Conservation (phyloP, 2,113 vertebrate species). For the Tragelaphus strepsiceros region DNA sequence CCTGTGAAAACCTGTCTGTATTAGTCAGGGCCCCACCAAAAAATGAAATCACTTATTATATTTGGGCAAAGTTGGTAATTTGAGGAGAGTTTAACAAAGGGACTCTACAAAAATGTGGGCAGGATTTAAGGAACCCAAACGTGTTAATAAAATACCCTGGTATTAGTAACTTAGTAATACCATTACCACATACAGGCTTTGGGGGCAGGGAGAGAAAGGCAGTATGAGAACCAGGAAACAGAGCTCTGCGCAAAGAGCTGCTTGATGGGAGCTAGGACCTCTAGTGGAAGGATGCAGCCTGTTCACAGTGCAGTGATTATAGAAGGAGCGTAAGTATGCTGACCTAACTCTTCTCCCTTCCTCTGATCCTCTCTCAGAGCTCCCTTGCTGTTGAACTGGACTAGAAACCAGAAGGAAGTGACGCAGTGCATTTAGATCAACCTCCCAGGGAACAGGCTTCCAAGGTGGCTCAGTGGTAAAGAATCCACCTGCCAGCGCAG, state of each 20-base stretch:
- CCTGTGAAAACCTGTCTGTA: background rate
- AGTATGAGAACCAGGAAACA: background rate
- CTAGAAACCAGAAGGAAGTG: background rate
- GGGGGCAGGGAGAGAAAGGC: background rate
- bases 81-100: background rate
- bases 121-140: background rate
- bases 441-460: background rate
- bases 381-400: background rate
- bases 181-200: background rate
- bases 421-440: background rate
- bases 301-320: background rate
- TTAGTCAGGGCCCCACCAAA: background rate
- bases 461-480: background rate
- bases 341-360: background rate
- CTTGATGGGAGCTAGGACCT: background rate
- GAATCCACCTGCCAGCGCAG: background rate
- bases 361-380: background rate
- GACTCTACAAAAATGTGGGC: background rate
- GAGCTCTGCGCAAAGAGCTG: background rate
- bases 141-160: background rate
- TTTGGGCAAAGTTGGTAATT: background rate
- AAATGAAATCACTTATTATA: background rate
- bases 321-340: background rate
- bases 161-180: background rate
- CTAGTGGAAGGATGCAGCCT: background rate